These are phyloP conservation scores for Drosophila merina DNA, from an alignment of 2,888 invertebrate genomes.

Conservation along the genomic window DNA sequence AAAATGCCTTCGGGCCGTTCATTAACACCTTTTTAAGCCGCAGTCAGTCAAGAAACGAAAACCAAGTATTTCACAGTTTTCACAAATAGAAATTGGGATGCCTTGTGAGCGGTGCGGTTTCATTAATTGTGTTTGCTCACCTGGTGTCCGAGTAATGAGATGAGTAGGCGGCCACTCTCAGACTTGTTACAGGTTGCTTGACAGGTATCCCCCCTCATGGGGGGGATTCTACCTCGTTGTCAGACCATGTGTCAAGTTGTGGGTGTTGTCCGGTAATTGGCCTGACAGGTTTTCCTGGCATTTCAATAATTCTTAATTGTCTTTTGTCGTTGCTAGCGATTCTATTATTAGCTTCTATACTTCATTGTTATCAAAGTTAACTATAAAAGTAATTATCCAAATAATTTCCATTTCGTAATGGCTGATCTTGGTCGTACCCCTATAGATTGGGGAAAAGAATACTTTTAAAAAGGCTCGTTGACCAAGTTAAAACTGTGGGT, in stretches of 20 bases:
- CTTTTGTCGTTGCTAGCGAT: conserved; percentile 47
- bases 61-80: conserved; percentile 46
- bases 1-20: conserved; percentile 70
- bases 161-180: conserved; percentile 49
- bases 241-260: conserved; percentile 17
- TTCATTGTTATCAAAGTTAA: conserved; percentile 6
- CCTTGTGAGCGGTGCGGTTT: conserved; percentile 63
- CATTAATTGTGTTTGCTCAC: conserved; percentile 76
- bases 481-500: no score
- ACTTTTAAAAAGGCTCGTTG: no score
- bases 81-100: conserved; percentile 58
- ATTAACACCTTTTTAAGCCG: conserved; percentile 71
- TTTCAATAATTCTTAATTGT: conserved; percentile 72
- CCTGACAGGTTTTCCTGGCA: conserved; percentile 58
- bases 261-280: conserved; percentile 55
- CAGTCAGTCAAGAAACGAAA: conserved; percentile 18
- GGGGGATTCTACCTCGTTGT: background rate
- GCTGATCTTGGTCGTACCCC: no score
- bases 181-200: conserved; percentile 68
- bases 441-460: no score
- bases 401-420: no score
- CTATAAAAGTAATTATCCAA: background rate
- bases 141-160: conserved; percentile 62
- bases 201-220: conserved; percentile 19
- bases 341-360: conserved; percentile 23